phyloP scores from a whole-genome alignment of 2,888 invertebrate genomes.

The Perizoma flavofasciatum region DNA sequence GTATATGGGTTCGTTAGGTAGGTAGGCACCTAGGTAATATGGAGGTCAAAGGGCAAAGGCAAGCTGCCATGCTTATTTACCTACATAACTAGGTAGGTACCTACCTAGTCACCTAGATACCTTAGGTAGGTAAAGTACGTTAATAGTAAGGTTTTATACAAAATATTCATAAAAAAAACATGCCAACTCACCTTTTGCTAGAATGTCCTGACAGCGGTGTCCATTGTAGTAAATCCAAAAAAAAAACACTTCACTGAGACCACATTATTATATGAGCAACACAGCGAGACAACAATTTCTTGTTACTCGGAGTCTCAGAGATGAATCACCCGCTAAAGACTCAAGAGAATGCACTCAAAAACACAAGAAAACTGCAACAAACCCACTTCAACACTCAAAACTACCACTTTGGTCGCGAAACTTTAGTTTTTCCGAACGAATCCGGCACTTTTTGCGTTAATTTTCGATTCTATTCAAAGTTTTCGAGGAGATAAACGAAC shows the following conservation, averaged over 20 bases:
- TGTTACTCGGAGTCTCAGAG: constrained; percentile 57
- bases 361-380: constrained; percentile 56
- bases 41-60: too few relatives aligned
- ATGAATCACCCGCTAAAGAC: constrained; percentile 67
- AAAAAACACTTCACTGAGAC: constrained; percentile 62
- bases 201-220: constrained; percentile 39
- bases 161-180: not conserved
- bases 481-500: constrained; percentile 55
- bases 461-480: constrained; percentile 68
- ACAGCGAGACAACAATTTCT: constrained; percentile 73
- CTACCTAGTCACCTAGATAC: constrained; percentile 3
- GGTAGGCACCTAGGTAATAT: too few relatives aligned
- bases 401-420: constrained; percentile 53
- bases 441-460: constrained; percentile 44
- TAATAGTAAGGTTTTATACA: too few relatives aligned
- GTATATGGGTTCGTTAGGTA: too few relatives aligned
- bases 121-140: too few relatives aligned
- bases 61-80: not conserved
- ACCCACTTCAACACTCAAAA: constrained; percentile 55
- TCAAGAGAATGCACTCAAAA: constrained; percentile 67
- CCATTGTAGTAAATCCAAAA: constrained; percentile 42
- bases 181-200: constrained; percentile 43
- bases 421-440: constrained; percentile 57
- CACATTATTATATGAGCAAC: constrained; percentile 56
- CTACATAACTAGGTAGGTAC: not conserved